A percentile compares a stretch with the other conserved stretches of the same genome.
Conservation (phyloP, 2,113 vertebrate genomes). For the Antechinus flavipes region DNA sequence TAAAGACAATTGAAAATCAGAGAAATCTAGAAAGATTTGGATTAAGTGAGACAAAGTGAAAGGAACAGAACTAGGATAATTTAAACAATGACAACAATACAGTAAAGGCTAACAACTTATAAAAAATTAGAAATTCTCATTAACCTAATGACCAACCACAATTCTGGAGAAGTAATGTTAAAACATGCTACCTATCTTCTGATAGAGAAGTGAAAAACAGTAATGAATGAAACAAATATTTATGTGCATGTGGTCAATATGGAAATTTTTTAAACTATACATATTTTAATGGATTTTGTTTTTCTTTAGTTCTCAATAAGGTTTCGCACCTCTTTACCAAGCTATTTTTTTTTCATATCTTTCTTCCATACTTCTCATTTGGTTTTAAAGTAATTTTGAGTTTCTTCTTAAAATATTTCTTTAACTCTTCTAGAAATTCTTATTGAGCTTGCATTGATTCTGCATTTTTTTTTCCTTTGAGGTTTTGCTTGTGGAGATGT, state of each 20-base stretch:
- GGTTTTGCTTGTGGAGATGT: not conserved
- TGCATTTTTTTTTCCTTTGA: not conserved
- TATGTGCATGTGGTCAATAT: not conserved
- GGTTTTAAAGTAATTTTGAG: not conserved
- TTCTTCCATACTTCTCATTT: not conserved
- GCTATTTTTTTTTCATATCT: not conserved
- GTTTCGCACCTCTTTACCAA: not conserved
- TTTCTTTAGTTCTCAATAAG: not conserved
- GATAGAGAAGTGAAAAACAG: not conserved
- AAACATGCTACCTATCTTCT: not conserved
- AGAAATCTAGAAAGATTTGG: not conserved
- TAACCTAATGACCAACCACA: too few relatives aligned
- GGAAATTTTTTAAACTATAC: not conserved
- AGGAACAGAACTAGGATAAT: not conserved
- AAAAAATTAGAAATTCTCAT: not conserved
- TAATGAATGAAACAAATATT: not conserved
- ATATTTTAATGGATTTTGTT: not conserved
- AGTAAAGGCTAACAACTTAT: not conserved
- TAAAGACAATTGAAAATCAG: not conserved
- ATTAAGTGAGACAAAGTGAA: not conserved
- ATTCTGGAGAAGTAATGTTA: too few relatives aligned
- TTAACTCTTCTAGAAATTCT: not conserved
- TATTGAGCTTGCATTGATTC: not conserved
- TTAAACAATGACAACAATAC: not conserved
- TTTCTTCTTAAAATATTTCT: not conserved